Percentiles rank a stretch among this genome's conserved stretches.
Conservation (phyloP, 2,888 invertebrate genomes). For the Cheilosia pagana region DNA sequence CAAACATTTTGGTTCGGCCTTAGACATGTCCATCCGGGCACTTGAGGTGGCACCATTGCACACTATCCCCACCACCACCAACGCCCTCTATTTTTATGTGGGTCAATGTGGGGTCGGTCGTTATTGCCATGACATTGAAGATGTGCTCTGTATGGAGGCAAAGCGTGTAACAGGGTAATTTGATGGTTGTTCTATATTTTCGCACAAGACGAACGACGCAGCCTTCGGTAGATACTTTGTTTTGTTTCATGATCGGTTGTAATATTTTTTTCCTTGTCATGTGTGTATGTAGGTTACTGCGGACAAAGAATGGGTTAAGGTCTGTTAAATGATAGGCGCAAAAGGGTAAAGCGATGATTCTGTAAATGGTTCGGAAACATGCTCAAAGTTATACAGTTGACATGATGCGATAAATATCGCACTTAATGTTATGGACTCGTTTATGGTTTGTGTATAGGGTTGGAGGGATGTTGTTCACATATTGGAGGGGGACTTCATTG, state of each 20-base stretch:
- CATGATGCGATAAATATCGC: conserved; percentile 54
- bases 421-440: conserved; percentile 28
- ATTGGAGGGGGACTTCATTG: no score
- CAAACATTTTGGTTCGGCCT: conserved; percentile 73
- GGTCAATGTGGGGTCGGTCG: conserved; percentile 73
- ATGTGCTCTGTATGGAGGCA: conserved; percentile 7
- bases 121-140: conserved; percentile 72
- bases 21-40: conserved; percentile 69
- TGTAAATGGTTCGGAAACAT: conserved; percentile 60
- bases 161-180: conserved; percentile 71
- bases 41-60: conserved; percentile 61
- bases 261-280: conserved; percentile 43
- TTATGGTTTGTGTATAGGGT: conserved; percentile 10
- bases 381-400: conserved; percentile 48
- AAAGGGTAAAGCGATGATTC: conserved; percentile 28
- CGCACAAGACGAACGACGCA: conserved; percentile 25
- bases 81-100: conserved; percentile 63
- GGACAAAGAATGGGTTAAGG: neutral
- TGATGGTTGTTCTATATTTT: conserved; percentile 49
- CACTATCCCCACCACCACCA: conserved; percentile 35
- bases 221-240: conserved; percentile 29
- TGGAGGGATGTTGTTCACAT: no score
- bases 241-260: conserved; percentile 40
- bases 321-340: conserved; percentile 2
- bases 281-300: neutral